A percentile compares a stretch with the other conserved stretches of the same genome.
Evolutionary conservation across 2,888 invertebrate species (phyloP).

Genomic region (Scrobipalpa costella): DNA sequence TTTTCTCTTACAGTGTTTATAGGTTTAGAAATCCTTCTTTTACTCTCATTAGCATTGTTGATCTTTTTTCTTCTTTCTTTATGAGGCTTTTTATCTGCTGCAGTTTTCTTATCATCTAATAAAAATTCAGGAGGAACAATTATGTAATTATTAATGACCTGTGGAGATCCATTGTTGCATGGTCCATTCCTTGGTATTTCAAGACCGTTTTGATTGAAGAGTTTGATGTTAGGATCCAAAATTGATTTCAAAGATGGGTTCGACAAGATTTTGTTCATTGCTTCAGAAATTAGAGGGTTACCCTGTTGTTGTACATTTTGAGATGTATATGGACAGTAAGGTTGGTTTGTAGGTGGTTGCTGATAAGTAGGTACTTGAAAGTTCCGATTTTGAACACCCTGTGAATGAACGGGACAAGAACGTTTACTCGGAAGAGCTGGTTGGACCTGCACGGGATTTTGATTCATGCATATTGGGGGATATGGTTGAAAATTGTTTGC

Average conservation of each 20-base stretch:
- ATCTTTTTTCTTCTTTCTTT: slow-evolving; percentile 31
- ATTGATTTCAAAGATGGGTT: slow-evolving; percentile 44
- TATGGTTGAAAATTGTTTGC: slow-evolving; percentile 43
- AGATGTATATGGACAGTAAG: background rate
- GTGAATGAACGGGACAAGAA: background rate
- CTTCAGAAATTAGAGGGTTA: slow-evolving; percentile 42
- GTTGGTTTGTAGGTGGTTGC: background rate
- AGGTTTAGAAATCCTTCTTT: slow-evolving; percentile 27
- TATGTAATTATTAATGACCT: slow-evolving; percentile 53
- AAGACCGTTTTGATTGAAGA: slow-evolving; percentile 44
- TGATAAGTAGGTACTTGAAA: slow-evolving; percentile 1
- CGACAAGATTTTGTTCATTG: slow-evolving; percentile 46
- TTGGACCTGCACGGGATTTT: slow-evolving; percentile 34
- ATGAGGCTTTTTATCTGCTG: background rate
- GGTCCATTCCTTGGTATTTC: slow-evolving; percentile 34
- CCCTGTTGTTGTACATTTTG: slow-evolving; percentile 29
- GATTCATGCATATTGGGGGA: slow-evolving; percentile 36
- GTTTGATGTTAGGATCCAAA: slow-evolving; percentile 40
- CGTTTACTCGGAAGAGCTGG: background rate
- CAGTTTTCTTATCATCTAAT: slow-evolving; percentile 27
- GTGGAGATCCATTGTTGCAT: slow-evolving; percentile 33
- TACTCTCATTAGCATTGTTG: slow-evolving; percentile 20
- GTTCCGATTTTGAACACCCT: slow-evolving; percentile 6
- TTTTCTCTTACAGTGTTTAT: slow-evolving; percentile 6
- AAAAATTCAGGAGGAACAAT: slow-evolving; percentile 45